Percentiles rank a stretch among this genome's conserved stretches.
Conservation (phyloP, 2,113 vertebrate genomes). For the Ranitomeya variabilis region DNA sequence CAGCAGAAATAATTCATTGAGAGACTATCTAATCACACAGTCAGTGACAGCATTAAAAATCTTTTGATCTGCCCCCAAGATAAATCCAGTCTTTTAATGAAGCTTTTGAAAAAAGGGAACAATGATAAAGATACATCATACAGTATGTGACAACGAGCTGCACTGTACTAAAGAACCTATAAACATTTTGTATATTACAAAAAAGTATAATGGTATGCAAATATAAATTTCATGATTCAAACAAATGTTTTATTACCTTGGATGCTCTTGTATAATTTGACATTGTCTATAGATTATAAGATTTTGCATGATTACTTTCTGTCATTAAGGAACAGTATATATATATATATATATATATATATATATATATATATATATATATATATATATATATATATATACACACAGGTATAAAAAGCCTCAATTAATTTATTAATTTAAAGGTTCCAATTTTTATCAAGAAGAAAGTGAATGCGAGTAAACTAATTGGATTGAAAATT, state of each 20-base stretch:
- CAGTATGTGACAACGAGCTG: not conserved
- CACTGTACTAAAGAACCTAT: not conserved
- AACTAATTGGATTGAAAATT: not conserved
- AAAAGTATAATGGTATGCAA: not conserved
- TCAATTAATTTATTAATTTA: not conserved
- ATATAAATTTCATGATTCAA: slow-evolving; percentile 18
- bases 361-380: too few species aligned
- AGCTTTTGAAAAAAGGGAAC: not conserved
- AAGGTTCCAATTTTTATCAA: slow-evolving; percentile 12
- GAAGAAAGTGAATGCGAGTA: not conserved
- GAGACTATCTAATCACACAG: slow-evolving; percentile 34
- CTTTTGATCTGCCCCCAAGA: slow-evolving; percentile 25
- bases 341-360: too few species aligned
- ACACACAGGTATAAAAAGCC: not conserved
- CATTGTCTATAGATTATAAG: slow-evolving; percentile 10
- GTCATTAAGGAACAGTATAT: not conserved
- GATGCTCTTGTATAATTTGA: slow-evolving; percentile 24
- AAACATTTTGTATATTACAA: not conserved
- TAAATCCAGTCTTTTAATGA: slow-evolving; percentile 26
- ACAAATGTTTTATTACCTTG: slow-evolving; percentile 1
- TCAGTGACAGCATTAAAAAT: slow-evolving; percentile 40
- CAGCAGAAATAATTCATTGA: slow-evolving; percentile 45
- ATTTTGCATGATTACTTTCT: slow-evolving; percentile 31
- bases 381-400: too few species aligned
- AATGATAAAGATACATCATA: slow-evolving; percentile 11